Evolutionary conservation across 2,797 vertebrate genomes (phyloP).

Genomic region (Danio tinwini): DNA sequence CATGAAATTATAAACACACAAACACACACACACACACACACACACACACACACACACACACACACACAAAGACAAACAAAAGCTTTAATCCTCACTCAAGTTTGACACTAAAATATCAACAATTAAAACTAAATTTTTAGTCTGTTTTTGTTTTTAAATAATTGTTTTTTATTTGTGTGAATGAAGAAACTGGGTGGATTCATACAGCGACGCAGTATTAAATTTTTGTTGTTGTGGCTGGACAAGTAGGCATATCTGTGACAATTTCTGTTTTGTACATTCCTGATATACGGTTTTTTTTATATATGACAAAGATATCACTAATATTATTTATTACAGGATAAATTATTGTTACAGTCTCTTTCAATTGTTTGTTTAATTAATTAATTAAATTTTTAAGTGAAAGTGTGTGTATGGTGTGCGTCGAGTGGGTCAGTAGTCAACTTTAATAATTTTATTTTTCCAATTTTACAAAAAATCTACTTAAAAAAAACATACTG

Average conservation of each 20-base stretch:
- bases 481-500: background rate
- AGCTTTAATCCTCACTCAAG: background rate
- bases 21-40: too few relatives aligned
- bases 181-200: constrained; percentile 4
- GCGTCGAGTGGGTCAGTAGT: background rate
- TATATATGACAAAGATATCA: too few relatives aligned
- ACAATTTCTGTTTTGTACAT: constrained; percentile 29
- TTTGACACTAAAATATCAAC: constrained; percentile 19
- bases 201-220: constrained; percentile 24
- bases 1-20: constrained; percentile 5
- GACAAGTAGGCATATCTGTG: constrained; percentile 32
- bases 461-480: background rate
- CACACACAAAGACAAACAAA: background rate
- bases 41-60: background rate
- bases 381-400: background rate
- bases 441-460: background rate
- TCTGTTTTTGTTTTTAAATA: background rate
- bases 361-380: too few relatives aligned
- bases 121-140: background rate
- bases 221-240: constrained; percentile 29
- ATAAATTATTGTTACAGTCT: too few relatives aligned
- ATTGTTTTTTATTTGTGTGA: constrained; percentile 10
- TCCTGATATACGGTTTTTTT: constrained; percentile 32
- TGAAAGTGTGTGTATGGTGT: background rate
- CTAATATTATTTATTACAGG: too few relatives aligned